Evolutionary conservation across 1,140 invertebrate species (phyloP).

Genomic region (Drosophila subpulchrella): DNA sequence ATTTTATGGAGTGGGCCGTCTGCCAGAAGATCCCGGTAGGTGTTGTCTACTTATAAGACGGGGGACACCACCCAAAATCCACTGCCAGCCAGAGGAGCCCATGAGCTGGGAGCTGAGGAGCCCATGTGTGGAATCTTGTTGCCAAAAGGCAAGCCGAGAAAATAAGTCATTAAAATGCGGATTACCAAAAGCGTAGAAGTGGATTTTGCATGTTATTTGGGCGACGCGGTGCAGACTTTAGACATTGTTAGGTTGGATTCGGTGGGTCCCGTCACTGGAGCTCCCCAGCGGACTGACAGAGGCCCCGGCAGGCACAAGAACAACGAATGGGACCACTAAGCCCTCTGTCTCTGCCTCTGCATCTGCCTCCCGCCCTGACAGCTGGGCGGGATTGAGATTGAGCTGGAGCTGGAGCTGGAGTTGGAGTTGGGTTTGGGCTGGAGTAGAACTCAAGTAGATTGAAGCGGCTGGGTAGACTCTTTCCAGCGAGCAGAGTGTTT

Average conservation of each 20-base stretch:
- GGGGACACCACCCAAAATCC: conserved; percentile 31
- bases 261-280: conserved; percentile 41
- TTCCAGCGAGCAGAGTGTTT: conserved; percentile 59
- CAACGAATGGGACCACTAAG: conserved; percentile 52
- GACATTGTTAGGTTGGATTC: conserved; percentile 50
- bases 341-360: conserved; percentile 34
- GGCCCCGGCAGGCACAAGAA: conserved; percentile 32
- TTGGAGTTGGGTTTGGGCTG: conserved; percentile 8
- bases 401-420: background rate
- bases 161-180: conserved; percentile 82
- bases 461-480: conserved; percentile 26
- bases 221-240: conserved; percentile 60
- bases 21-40: conserved; percentile 41
- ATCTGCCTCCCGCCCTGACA: conserved; percentile 19
- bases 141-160: conserved; percentile 75
- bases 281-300: conserved; percentile 63
- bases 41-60: conserved; percentile 54
- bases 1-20: conserved; percentile 61
- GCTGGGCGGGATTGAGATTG: conserved; percentile 14
- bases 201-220: conserved; percentile 77
- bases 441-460: conserved; percentile 9
- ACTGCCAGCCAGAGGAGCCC: conserved; percentile 1
- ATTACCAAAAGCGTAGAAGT: conserved; percentile 79
- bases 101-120: conserved; percentile 1
- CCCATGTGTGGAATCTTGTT: conserved; percentile 57